These are phyloP conservation scores for Silurus aristotelis DNA, from an alignment of 2,797 vertebrate genomes.

Conservation along the genomic window DNA sequence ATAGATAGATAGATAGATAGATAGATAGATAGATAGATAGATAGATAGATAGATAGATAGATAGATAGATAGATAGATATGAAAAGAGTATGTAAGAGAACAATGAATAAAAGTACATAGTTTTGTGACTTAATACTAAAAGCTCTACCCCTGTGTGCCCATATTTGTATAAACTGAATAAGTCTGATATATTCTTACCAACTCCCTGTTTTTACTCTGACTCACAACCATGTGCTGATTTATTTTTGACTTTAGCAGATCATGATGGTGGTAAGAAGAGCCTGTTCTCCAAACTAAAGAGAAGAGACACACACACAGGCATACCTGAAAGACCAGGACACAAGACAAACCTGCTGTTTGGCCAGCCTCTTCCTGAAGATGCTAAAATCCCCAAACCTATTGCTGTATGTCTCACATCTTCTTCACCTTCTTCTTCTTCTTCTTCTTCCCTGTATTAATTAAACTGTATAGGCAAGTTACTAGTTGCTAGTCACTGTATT, in stretches of 20 bases:
- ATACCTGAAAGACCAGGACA: constrained; percentile 63
- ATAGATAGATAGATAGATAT: too few relatives aligned
- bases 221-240: constrained; percentile 5
- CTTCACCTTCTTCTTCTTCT: not conserved
- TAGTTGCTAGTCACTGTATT: too few relatives aligned
- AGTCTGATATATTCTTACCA: not conserved
- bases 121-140: not conserved
- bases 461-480: not conserved
- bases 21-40: too few relatives aligned
- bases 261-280: constrained; percentile 17
- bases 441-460: not conserved
- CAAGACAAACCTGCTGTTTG: constrained; percentile 79
- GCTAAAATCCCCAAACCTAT: constrained; percentile 81
- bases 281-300: constrained; percentile 67
- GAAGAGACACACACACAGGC: constrained; percentile 66
- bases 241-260: constrained; percentile 26
- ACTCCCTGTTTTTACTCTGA: not conserved
- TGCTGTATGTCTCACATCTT: constrained; percentile 70
- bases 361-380: constrained; percentile 79
- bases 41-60: too few relatives aligned
- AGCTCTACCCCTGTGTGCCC: not conserved
- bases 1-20: not conserved
- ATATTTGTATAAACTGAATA: not conserved
- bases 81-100: too few relatives aligned
- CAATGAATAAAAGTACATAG: not conserved